phyloP scores from a whole-genome alignment of 2,797 vertebrate genomes.

The Schizopygopsis malacanthus region DNA sequence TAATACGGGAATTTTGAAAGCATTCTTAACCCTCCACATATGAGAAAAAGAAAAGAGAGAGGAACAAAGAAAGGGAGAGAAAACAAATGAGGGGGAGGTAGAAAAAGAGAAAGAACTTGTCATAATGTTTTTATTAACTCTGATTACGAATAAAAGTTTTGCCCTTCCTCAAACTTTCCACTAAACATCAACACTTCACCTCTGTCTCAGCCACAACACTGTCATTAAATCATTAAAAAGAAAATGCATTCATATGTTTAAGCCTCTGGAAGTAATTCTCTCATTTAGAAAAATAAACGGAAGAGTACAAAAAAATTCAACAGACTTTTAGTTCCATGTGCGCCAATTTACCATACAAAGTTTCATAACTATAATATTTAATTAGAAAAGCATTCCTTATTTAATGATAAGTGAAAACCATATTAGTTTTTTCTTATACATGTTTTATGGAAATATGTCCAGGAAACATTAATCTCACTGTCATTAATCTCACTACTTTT shows the following conservation, averaged over 20 bases:
- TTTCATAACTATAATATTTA: neutral
- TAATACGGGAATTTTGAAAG: neutral
- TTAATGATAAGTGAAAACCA: neutral
- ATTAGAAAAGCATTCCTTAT: neutral
- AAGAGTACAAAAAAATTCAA: conserved; percentile 31
- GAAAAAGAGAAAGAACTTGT: neutral
- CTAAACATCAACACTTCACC: conserved; percentile 38
- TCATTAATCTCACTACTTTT: neutral
- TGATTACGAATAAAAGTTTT: conserved; percentile 21
- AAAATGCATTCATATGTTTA: conserved; percentile 37
- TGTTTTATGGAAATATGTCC: neutral
- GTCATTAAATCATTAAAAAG: conserved; percentile 28
- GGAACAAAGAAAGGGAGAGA: neutral
- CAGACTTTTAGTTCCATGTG: conserved; percentile 34
- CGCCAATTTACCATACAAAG: conserved; percentile 64
- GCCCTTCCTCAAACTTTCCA: conserved; percentile 41
- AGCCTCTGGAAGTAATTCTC: conserved; percentile 46
- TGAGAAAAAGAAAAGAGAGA: neutral
- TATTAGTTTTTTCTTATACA: neutral
- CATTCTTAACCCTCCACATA: neutral
- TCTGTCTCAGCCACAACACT: neutral
- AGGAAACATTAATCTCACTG: neutral
- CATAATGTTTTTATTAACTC: conserved; percentile 31
- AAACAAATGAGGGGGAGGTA: neutral
- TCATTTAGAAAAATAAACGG: conserved; percentile 21